Evolutionary conservation across 2,797 vertebrate genomes (phyloP), one percentile per base, ranked within the genome.

Genomic region (Danio choprae): DNA sequence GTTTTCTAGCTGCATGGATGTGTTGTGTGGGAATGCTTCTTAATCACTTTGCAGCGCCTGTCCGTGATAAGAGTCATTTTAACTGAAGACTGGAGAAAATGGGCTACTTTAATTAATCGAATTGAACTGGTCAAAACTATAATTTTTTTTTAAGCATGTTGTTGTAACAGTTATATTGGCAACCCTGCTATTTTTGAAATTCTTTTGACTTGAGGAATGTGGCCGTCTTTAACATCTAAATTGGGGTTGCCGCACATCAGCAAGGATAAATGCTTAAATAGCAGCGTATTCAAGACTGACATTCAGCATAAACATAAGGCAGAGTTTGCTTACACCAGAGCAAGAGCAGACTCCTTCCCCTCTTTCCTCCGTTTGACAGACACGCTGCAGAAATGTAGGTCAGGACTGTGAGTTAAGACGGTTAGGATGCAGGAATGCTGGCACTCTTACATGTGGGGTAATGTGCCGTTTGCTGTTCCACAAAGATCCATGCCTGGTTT

Each of bases 401-500:
- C 91, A 93, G 84, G 85, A 84, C 72, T 77, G 82, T 84, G 89
- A 83, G 82, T 89, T 90, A 84, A 89, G 84, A 83, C 73, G 81
- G 80, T 75, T 87, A 62, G 78, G 77, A 83, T 83, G 53, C 18
- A 56, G 58, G 48, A 83, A 82, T 72, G 76, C 81, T 77, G 69
- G 64, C 72, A 51, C 55, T 73, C 63, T 69, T 58, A 77, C 65
- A 20, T 46, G 68, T 59, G 75, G 10, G 78, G 50, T 80, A 53
- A 59, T 20, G 83, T 82, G 86, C 88, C 88, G 74, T 87, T 86
- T 86, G 60, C 74, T 41, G 43, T 62, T 85, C 79, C 62, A 36
- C n/a, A 85, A 80, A 55, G n/a, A 89, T 89, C 92, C 92, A 90
- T 83, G 88, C 91, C 93, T 85, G 93, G 90, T 87, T 94, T 95